These are phyloP conservation scores for Emmelina monodactyla DNA, from an alignment of 2,888 invertebrate genomes.

Conservation along the genomic window DNA sequence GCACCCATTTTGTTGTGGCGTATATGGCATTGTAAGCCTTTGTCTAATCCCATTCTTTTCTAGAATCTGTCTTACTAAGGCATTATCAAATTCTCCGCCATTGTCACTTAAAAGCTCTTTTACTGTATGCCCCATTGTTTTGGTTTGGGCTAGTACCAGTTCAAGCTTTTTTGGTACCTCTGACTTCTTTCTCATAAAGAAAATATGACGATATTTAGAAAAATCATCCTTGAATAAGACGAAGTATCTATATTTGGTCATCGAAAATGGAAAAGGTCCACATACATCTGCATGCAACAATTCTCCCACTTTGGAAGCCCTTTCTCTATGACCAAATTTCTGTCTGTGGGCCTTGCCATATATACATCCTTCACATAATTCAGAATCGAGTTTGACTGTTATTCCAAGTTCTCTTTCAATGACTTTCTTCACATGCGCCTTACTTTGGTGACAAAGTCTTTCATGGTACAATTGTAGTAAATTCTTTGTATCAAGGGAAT, in stretches of 20 bases:
- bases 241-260: conserved; percentile 8
- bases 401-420: conserved; percentile 9
- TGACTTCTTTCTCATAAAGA: neutral
- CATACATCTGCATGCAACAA: too few relatives aligned
- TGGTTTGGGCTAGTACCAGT: neutral
- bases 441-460: too few relatives aligned
- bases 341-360: conserved; percentile 11
- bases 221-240: conserved; percentile 5
- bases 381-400: conserved; percentile 3
- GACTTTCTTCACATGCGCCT: conserved; percentile 4
- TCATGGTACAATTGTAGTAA: conserved; percentile 6
- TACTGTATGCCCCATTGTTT: neutral
- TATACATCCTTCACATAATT: conserved; percentile 11
- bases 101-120: neutral
- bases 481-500: neutral
- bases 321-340: conserved; percentile 9
- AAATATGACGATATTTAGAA: neutral
- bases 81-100: neutral
- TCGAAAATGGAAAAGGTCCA: conserved; percentile 10
- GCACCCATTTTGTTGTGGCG: conserved; percentile 21
- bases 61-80: neutral
- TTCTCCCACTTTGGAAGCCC: conserved; percentile 8
- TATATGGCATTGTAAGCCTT: conserved; percentile 15
- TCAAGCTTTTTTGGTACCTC: neutral
- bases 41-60: neutral